Conservation (phyloP, 2,113 vertebrate genomes). For the Takifugu bimaculatus region DNA sequence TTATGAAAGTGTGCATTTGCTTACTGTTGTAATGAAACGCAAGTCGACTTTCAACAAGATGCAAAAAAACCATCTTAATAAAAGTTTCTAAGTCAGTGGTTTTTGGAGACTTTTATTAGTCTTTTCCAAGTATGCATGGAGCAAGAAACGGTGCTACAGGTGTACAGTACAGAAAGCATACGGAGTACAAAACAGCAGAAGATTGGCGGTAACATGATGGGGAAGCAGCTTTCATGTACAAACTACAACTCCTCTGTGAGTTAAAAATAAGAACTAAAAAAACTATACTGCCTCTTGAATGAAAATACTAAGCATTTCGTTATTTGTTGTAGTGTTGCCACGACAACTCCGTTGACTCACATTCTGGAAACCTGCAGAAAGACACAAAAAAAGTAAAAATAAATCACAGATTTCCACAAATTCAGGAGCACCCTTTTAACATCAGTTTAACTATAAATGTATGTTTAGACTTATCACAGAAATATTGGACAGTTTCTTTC, state of each 20-base stretch:
- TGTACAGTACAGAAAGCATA: slow-evolving; percentile 47
- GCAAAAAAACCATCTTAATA: neutral
- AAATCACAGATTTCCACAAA: slow-evolving; percentile 9
- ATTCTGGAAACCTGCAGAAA: slow-evolving; percentile 53
- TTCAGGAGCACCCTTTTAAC: neutral
- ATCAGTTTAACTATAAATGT: neutral
- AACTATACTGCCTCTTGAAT: neutral
- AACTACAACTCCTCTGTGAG: slow-evolving; percentile 1
- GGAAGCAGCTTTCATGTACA: neutral
- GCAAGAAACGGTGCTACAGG: slow-evolving; percentile 48
- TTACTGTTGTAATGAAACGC: too few relatives aligned
- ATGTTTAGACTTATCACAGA: neutral
- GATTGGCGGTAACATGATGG: slow-evolving; percentile 9
- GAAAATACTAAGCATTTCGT: slow-evolving; percentile 11
- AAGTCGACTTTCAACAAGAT: too few relatives aligned
- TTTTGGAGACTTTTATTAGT: slow-evolving; percentile 59
- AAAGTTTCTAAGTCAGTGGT: neutral
- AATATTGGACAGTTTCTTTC: neutral
- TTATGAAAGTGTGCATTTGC: too few relatives aligned
- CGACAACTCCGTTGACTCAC: slow-evolving; percentile 27
- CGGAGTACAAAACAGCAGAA: slow-evolving; percentile 59
- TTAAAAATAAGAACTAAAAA: slow-evolving; percentile 24
- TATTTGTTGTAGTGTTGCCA: slow-evolving; percentile 6
- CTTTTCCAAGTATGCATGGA: slow-evolving; percentile 40
- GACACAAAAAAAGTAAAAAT: slow-evolving; percentile 8